A percentile compares a stretch with the other conserved stretches of the same genome.
Evolutionary conservation across 2,113 vertebrate genomes (phyloP).

Genomic region (Lophura nycthemera): DNA sequence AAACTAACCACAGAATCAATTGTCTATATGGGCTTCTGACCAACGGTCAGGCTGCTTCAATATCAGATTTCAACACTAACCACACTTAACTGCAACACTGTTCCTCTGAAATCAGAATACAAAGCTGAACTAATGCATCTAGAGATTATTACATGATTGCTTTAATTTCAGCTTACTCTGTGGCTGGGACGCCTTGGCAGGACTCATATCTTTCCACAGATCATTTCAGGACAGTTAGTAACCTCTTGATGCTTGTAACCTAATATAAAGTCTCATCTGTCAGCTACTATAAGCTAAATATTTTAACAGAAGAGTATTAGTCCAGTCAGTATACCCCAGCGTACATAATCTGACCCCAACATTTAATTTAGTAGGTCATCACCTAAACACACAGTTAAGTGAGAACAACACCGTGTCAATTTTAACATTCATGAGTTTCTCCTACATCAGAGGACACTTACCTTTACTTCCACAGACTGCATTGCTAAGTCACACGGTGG

Average conservation of each 20-base stretch:
- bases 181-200: background rate
- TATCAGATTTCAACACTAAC: background rate
- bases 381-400: background rate
- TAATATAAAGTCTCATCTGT: constrained; percentile 31
- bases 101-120: background rate
- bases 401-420: background rate
- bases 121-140: background rate
- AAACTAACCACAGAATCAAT: background rate
- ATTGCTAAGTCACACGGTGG: constrained; percentile 89
- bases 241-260: background rate
- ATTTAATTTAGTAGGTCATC: background rate
- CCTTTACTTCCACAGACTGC: constrained; percentile 91
- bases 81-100: background rate
- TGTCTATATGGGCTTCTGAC: background rate
- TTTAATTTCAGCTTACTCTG: background rate
- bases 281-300: constrained; percentile 16
- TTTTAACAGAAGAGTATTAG: background rate
- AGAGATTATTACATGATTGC: background rate
- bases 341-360: background rate
- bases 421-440: background rate
- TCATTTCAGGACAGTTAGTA: constrained; percentile 15
- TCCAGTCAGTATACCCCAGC: background rate
- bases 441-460: constrained; percentile 66
- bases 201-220: constrained; percentile 2
- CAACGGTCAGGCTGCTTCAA: background rate